These are phyloP conservation scores for Pampusana beccarii DNA, from an alignment of 2,113 vertebrate genomes.

Conservation along the genomic window DNA sequence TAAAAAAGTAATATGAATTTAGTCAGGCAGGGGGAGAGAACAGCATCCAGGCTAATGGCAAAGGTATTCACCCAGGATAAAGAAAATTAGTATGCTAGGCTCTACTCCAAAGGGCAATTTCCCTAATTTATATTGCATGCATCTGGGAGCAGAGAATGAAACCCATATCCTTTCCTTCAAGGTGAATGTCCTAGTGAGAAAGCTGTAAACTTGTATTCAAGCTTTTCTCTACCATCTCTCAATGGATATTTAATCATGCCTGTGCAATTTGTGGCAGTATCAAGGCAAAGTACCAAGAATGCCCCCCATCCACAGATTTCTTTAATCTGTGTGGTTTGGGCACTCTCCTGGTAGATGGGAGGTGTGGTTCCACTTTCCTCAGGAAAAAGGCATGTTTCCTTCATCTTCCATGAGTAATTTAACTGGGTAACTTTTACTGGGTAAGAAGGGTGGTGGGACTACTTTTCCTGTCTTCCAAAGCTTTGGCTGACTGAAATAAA, in stretches of 20 bases:
- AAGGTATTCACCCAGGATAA: background rate
- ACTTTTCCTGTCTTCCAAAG: background rate
- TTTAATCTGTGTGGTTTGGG: background rate
- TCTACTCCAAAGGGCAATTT: background rate
- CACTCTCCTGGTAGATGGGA: background rate
- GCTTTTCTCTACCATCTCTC: background rate
- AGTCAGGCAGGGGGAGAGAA: background rate
- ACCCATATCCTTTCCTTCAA: background rate
- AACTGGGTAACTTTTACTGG: background rate
- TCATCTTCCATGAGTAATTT: background rate
- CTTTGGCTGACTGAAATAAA: background rate
- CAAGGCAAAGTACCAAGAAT: background rate
- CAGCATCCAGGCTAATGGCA: background rate
- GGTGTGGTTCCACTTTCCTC: background rate
- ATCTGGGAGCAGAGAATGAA: background rate
- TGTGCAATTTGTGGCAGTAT: background rate
- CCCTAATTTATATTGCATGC: background rate
- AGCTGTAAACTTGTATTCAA: background rate
- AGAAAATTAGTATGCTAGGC: background rate
- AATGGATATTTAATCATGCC: background rate
- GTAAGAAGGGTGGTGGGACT: background rate
- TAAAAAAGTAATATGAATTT: background rate
- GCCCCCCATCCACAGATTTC: background rate
- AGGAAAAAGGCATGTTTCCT: background rate
- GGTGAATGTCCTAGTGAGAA: background rate